Evolutionary conservation across 1,140 invertebrate species (phyloP).

Genomic region (Drepana arcuata): DNA sequence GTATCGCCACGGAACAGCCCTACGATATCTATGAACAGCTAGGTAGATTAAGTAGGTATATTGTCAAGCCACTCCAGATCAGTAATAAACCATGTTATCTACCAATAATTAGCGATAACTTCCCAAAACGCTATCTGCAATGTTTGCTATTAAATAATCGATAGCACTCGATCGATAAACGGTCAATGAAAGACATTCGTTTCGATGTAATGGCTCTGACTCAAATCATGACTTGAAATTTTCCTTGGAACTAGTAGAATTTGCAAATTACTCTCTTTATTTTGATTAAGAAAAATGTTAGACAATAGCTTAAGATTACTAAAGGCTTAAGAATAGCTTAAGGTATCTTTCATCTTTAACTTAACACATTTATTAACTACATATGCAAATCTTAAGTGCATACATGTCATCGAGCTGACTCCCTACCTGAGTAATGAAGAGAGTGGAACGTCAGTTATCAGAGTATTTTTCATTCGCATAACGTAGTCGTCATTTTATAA

Average conservation of each 20-base stretch:
- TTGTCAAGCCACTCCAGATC: conserved; percentile 46
- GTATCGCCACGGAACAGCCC: too few species aligned
- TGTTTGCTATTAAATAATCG: conserved; percentile 71
- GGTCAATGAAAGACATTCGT: conserved; percentile 44
- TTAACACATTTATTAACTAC: too few species aligned
- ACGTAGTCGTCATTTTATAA: too few species aligned
- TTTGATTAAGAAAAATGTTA: not conserved
- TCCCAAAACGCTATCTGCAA: conserved; percentile 56
- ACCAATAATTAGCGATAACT: conserved; percentile 66
- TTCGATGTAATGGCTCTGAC: too few species aligned
- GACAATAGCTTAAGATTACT: not conserved
- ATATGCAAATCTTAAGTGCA: too few species aligned
- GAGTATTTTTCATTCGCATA: too few species aligned
- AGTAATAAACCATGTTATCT: conserved; percentile 57
- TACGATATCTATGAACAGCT: conserved; percentile 16
- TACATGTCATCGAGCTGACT: too few species aligned
- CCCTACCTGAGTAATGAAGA: too few species aligned
- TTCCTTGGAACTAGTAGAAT: not conserved
- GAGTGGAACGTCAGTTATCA: too few species aligned
- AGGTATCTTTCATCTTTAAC: not conserved
- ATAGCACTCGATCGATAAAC: conserved; percentile 55
- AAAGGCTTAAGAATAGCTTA: not conserved
- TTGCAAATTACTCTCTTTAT: not conserved
- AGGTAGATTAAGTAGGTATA: conserved; percentile 32
- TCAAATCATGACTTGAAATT: not conserved